phyloP scores from a whole-genome alignment of 2,113 vertebrate genomes.

The Psittacula cyanocephala region DNA sequence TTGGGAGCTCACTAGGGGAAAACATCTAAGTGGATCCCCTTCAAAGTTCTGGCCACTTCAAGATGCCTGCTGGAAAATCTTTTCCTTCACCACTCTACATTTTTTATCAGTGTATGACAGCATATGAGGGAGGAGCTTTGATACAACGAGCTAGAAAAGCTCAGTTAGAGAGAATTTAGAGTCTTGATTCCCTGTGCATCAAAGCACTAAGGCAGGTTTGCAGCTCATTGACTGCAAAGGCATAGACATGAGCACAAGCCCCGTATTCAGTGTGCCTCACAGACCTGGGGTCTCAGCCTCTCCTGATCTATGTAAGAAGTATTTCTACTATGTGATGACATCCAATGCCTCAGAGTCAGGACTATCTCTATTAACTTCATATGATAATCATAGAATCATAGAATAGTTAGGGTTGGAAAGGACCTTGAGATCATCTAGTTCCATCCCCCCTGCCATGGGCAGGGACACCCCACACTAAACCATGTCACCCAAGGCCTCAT shows the following conservation, averaged over 20 bases:
- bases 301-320: background rate
- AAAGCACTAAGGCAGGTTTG: background rate
- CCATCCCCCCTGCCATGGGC: no score
- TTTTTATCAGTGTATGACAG: background rate
- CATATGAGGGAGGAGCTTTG: background rate
- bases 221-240: background rate
- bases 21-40: background rate
- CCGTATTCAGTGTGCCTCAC: background rate
- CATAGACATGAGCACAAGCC: background rate
- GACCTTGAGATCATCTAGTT: no score
- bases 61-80: background rate
- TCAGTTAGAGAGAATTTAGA: background rate
- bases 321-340: background rate
- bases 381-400: background rate
- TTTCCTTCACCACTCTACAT: background rate
- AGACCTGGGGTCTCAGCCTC: background rate
- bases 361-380: background rate
- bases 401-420: no score
- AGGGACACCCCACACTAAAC: no score
- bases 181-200: background rate
- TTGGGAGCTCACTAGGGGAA: background rate
- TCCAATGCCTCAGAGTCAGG: background rate
- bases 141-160: background rate
- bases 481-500: no score
- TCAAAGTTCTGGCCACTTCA: background rate